Evolutionary conservation across 2,113 vertebrate species (phyloP).

Genomic region (Microtus montanus): DNA sequence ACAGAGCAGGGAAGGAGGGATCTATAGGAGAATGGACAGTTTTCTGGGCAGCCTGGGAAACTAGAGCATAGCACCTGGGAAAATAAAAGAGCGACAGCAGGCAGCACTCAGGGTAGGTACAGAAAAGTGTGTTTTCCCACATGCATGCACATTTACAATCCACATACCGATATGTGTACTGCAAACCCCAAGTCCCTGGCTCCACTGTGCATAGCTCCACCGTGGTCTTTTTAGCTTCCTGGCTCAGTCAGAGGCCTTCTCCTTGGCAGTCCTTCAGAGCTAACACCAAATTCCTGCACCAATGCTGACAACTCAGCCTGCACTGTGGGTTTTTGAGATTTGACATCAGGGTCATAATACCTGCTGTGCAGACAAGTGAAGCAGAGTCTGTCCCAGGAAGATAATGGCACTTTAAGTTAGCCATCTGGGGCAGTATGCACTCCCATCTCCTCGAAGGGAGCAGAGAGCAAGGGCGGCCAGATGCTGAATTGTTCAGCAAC

Average conservation of each 20-base stretch:
- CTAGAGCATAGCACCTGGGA: background rate
- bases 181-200: background rate
- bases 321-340: background rate
- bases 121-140: background rate
- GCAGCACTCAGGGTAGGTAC: background rate
- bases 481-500: background rate
- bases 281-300: background rate
- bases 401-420: background rate
- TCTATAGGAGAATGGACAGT: background rate
- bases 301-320: background rate
- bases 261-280: background rate
- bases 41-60: background rate
- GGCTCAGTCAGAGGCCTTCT: background rate
- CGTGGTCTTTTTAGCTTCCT: background rate
- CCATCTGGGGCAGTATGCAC: background rate
- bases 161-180: accelerated
- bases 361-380: background rate
- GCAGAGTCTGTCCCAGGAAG: background rate
- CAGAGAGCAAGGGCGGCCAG: background rate
- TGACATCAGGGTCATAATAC: background rate
- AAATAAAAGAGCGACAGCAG: too few species aligned
- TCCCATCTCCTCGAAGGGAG: too few species aligned
- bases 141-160: background rate
- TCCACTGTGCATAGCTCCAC: too few species aligned
- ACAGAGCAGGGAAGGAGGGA: background rate